Conservation (phyloP, 2,797 vertebrate genomes). For the Microchirus variegatus region DNA sequence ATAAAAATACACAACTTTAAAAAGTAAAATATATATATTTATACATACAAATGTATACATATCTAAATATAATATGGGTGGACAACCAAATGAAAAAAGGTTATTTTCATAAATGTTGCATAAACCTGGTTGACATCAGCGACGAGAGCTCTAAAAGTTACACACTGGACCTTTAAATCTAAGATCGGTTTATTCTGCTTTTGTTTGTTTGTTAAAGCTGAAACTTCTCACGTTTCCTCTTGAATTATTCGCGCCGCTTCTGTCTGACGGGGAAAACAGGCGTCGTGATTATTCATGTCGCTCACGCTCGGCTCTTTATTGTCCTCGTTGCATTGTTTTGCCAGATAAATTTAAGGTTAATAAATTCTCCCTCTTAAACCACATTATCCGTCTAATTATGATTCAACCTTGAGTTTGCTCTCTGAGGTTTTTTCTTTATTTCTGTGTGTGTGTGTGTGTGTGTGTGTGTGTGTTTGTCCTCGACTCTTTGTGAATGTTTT, state of each 20-base stretch:
- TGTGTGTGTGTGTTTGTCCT: too few relatives aligned
- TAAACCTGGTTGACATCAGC: too few relatives aligned
- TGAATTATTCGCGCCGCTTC: conserved; percentile 25
- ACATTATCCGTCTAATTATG: conserved; percentile 72
- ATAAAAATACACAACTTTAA: too few relatives aligned
- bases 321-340: conserved; percentile 38
- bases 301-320: conserved; percentile 42
- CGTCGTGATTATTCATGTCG: conserved; percentile 34
- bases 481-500: conserved; percentile 72
- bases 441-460: conserved; percentile 13
- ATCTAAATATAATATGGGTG: too few relatives aligned
- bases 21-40: too few relatives aligned
- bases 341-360: conserved; percentile 56
- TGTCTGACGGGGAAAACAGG: conserved; percentile 10
- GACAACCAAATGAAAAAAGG: too few relatives aligned
- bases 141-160: too few relatives aligned
- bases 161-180: too few relatives aligned
- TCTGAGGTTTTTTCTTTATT: conserved; percentile 34
- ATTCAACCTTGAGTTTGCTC: conserved; percentile 70
- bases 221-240: background rate
- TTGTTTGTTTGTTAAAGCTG: background rate
- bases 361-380: conserved; percentile 61
- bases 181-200: too few relatives aligned
- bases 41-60: too few relatives aligned
- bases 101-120: too few relatives aligned